Percentiles rank a stretch among this genome's conserved stretches.
Conservation (phyloP, 2,797 vertebrate genomes). For the Tragelaphus oryx region DNA sequence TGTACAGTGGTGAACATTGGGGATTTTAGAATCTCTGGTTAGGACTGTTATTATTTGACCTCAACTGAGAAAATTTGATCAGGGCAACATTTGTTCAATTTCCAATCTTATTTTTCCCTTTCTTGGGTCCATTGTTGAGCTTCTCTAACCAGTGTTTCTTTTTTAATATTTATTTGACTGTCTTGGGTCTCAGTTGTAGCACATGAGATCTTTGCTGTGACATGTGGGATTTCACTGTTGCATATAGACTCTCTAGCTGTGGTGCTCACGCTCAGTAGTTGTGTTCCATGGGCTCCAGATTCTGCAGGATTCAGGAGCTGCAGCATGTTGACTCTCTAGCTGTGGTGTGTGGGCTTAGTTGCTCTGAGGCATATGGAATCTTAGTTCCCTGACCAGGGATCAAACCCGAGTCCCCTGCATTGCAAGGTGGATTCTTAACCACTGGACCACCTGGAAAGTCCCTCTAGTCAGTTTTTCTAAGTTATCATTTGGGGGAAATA, state of each 20-base stretch:
- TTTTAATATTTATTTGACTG: not conserved
- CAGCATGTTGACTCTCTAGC: not conserved
- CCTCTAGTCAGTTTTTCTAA: not conserved
- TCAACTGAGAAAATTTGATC: not conserved
- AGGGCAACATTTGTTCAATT: not conserved
- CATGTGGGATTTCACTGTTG: not conserved
- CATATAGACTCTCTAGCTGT: not conserved
- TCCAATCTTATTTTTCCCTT: not conserved
- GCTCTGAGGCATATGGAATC: not conserved
- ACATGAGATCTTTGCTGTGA: not conserved
- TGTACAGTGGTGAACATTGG: not conserved
- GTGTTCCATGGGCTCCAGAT: not conserved
- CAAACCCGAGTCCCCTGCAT: not conserved
- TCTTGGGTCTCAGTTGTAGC: not conserved
- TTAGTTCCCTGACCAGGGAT: not conserved
- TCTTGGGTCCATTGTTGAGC: not conserved
- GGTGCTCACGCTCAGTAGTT: not conserved
- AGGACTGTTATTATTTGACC: not conserved
- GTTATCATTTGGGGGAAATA: not conserved
- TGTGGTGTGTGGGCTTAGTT: not conserved
- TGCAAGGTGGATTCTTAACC: not conserved
- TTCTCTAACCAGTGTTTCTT: not conserved
- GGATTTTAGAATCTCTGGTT: not conserved
- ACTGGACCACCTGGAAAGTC: not conserved
- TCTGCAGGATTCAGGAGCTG: not conserved